Evolutionary conservation across 53 echinoderm and acorn worm species (phyloP), one percentile per base, ranked within the genome.

Genomic region (Crossaster papposus): DNA sequence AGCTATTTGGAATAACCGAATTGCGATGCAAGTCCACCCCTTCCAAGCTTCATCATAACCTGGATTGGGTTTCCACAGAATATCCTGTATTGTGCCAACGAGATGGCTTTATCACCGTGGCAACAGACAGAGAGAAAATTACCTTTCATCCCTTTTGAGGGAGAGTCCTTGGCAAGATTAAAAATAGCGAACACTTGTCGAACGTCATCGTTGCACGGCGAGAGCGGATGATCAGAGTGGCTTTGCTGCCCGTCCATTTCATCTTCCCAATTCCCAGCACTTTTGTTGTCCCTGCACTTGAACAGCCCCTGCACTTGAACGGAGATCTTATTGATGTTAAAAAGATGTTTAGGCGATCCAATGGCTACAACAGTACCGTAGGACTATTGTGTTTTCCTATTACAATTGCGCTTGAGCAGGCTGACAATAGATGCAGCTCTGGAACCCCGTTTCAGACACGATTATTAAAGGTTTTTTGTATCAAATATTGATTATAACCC

Each of bases 81-180:
- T 38, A 26, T 70, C 65, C 68, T 50, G 13, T 50, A 30, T 53
- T 18, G 63, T 36, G 34, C n/a, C 18, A 31, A 17, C 54, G 14
- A 18, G 86, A 86, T 32, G 77, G 76, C 76, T 77, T 75, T 24
- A 54, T 86, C 77, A 23, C 62, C 86, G 36, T 86, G 77, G 77
- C 75, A 86, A 86, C 86, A 37, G 22, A 55, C 58, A 35, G 75
- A 33, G 2, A 80, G 36, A 37, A 55, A 80, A 80, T 31, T 58
- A 22, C 80, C 33, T 55, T 51, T 36, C 36, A 74, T 74, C 36
- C 34, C 22, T 36, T 10, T 35, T 74, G 44, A n/a, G n/a, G n/a
- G 31, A 74, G 68, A 68, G 68, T 68, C 26, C 26, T 26, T 68
- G n/a, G 68, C 24, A 9, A 68, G 68, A 28, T 68, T 73, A 34